Base-by-base conservation (phyloP, 35 echinoderm and acorn worm species). In the Ophioderma brevispina region DNA sequence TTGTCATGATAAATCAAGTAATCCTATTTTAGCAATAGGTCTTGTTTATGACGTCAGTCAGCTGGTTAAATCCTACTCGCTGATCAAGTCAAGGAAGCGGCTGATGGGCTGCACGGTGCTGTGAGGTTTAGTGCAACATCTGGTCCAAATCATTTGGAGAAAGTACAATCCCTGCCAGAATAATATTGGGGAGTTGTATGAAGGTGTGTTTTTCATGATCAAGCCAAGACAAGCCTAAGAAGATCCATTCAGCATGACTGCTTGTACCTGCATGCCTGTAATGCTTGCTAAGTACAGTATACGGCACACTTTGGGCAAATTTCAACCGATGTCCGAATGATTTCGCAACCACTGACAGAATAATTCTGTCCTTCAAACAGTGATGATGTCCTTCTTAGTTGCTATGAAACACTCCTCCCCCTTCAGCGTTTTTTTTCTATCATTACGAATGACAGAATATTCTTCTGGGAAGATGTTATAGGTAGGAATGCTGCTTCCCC, bases 251-350 rank as follows among this genome's bases (percentile, higher is more conserved):
- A 92, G 75, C 11, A 28, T 64, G 40, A 15, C 30, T n/a, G n/a
- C 15, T 23, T 30, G 37, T 33, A 85, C 59, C 59, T 25, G 59
- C 6, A 70, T n/a, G n/a, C 11, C 84, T 77, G 30, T 85, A 91
- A 50, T 77, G 36, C 90, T 92, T 56, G 90, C 90, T 36, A 92
- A 37, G 75, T 84, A 92, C 31, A 92, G 30, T 15, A 84, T 75
- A 15, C 79, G n/a, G n/a, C 87, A 34, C 64, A 21, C 35, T n/a
- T n/a, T n/a, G n/a, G n/a, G n/a, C n/a, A 28, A 76, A n/a, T 87
- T n/a, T 92, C 40, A n/a, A 91, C 17, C 31, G 36, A 80, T 0
- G 30, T 36, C 89, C 80, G 39, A 36, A 40, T 41, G 17, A 84
- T 76, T 39, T 76, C 89, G n/a, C n/a, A n/a, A 11, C 59, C 40